Conservation (phyloP, 2,113 vertebrate genomes). For the Cairina moschata region DNA sequence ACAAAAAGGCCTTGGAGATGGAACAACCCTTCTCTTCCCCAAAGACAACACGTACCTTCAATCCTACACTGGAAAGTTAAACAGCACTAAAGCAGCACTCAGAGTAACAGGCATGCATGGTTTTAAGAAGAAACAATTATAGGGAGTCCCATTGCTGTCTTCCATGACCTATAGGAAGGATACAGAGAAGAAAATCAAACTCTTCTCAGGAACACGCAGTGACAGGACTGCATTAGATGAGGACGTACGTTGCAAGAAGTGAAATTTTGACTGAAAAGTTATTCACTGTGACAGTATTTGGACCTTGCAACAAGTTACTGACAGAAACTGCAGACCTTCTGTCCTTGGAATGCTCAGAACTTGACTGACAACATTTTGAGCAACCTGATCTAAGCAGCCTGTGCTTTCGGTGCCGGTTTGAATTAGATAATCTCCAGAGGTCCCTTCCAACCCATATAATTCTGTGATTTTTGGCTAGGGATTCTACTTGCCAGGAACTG, state of each 20-base stretch:
- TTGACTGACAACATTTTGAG: not conserved
- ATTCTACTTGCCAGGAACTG: not conserved
- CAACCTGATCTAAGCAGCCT: not conserved
- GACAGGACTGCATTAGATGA: not conserved
- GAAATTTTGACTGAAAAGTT: not conserved
- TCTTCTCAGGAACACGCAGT: not conserved
- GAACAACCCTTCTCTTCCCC: not conserved
- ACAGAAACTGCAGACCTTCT: not conserved
- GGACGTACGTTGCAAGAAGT: not conserved
- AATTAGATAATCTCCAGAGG: not conserved
- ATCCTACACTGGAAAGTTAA: not conserved
- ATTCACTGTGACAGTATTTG: not conserved
- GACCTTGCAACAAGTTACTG: not conserved
- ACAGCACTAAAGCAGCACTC: not conserved
- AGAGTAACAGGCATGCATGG: not conserved
- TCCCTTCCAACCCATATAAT: not conserved
- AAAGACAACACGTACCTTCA: not conserved
- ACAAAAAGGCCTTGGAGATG: not conserved
- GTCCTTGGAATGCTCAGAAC: not conserved
- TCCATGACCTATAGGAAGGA: not conserved
- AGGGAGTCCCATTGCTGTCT: not conserved
- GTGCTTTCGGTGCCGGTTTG: not conserved
- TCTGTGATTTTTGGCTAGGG: not conserved
- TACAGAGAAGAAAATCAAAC: not conserved
- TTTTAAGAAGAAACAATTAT: not conserved